phyloP scores from a whole-genome alignment of 2,797 vertebrate species.

The Poecilia picta region DNA sequence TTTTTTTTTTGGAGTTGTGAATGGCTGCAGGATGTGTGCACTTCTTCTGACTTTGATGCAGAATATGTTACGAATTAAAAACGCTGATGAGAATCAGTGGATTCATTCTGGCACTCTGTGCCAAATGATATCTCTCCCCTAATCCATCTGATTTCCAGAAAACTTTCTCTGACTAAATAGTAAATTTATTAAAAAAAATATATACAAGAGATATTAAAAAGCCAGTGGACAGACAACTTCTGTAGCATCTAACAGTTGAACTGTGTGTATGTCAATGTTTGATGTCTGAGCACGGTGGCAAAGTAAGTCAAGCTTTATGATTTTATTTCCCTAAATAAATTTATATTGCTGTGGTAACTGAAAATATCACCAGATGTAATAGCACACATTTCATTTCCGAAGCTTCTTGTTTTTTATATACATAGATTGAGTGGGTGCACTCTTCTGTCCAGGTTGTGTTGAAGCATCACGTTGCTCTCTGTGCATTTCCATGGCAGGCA shows the following conservation, averaged over 20 bases:
- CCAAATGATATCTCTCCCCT: background rate
- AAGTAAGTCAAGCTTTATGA: background rate
- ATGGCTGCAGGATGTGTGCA: background rate
- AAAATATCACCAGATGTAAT: slow-evolving; percentile 5
- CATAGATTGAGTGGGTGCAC: background rate
- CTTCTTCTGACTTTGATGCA: background rate
- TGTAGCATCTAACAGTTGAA: background rate
- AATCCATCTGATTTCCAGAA: background rate
- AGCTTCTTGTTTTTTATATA: background rate
- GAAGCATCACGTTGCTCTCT: background rate
- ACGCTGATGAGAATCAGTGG: background rate
- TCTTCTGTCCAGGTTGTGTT: background rate
- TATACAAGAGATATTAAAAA: background rate
- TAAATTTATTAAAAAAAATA: background rate
- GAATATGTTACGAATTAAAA: background rate
- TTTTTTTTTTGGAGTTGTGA: background rate
- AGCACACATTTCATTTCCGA: background rate
- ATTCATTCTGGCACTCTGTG: background rate
- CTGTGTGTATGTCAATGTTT: background rate
- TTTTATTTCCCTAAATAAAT: background rate
- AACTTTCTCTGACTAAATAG: background rate
- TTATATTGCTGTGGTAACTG: background rate
- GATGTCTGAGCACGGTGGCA: background rate
- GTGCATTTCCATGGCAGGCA: background rate
- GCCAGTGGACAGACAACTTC: background rate